These are phyloP conservation scores for Gambelia wislizenii DNA, from an alignment of 2,797 vertebrate genomes.

Conservation along the genomic window DNA sequence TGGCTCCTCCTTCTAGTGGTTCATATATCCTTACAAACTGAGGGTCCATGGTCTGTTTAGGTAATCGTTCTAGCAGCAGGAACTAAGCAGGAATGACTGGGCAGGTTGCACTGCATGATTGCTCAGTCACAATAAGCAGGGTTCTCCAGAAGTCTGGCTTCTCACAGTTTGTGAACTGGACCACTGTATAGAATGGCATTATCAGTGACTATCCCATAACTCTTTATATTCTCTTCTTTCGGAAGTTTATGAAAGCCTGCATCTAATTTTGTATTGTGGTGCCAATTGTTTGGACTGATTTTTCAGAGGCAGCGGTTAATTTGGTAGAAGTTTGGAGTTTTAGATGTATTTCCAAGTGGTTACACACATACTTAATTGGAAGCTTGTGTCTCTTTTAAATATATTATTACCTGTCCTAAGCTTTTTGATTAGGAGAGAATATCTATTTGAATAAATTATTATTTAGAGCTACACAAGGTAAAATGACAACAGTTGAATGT, in stretches of 20 bases:
- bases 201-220: background rate
- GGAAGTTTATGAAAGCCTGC: background rate
- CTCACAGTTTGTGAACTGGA: too few species aligned
- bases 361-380: background rate
- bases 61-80: too few species aligned
- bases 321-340: background rate
- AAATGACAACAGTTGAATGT: constrained; percentile 2
- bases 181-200: background rate
- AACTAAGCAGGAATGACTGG: too few species aligned
- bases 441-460: background rate
- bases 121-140: too few species aligned
- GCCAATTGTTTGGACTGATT: background rate
- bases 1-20: too few species aligned
- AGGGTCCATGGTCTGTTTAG: too few species aligned
- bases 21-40: too few species aligned
- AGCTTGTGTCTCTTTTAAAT: background rate
- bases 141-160: too few species aligned
- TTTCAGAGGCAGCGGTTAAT: background rate
- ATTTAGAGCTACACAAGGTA: background rate
- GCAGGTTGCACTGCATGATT: too few species aligned
- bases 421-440: background rate
- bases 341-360: background rate
- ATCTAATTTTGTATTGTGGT: background rate
- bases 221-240: background rate
- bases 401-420: background rate